These are phyloP conservation scores for Achlya flavicornis DNA, from an alignment of 2,888 invertebrate genomes.

Conservation along the genomic window DNA sequence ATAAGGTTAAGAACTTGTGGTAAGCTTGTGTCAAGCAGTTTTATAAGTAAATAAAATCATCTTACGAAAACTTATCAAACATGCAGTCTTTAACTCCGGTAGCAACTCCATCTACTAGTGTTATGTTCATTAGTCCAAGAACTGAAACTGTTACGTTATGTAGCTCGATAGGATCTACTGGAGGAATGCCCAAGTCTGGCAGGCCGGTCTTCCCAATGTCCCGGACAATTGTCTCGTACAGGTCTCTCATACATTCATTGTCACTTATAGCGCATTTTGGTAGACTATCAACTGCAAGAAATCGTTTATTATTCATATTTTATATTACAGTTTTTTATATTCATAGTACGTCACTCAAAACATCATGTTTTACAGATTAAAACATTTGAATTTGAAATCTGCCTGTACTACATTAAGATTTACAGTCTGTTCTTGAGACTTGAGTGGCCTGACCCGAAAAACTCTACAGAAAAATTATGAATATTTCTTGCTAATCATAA, in stretches of 20 bases:
- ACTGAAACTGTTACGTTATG: slow-evolving; percentile 39
- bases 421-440: too few relatives aligned
- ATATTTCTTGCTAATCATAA: too few relatives aligned
- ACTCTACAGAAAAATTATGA: too few relatives aligned
- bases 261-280: slow-evolving; percentile 50
- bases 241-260: slow-evolving; percentile 38
- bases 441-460: too few relatives aligned
- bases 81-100: slow-evolving; percentile 51
- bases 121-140: slow-evolving; percentile 40
- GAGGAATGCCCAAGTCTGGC: slow-evolving; percentile 44
- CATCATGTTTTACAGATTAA: too few relatives aligned
- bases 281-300: slow-evolving; percentile 46
- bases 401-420: too few relatives aligned
- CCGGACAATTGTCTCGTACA: slow-evolving; percentile 34
- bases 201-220: slow-evolving; percentile 44
- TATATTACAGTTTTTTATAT: too few relatives aligned
- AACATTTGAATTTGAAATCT: too few relatives aligned
- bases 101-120: slow-evolving; percentile 44
- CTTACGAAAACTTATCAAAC: slow-evolving; percentile 46
- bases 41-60: too few relatives aligned
- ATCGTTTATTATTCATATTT: not conserved
- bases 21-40: too few relatives aligned
- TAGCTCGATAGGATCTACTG: slow-evolving; percentile 50
- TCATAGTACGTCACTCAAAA: too few relatives aligned
- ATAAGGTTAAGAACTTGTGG: too few relatives aligned